phyloP scores from a whole-genome alignment of 2,888 invertebrate species.

The Antitype chi region DNA sequence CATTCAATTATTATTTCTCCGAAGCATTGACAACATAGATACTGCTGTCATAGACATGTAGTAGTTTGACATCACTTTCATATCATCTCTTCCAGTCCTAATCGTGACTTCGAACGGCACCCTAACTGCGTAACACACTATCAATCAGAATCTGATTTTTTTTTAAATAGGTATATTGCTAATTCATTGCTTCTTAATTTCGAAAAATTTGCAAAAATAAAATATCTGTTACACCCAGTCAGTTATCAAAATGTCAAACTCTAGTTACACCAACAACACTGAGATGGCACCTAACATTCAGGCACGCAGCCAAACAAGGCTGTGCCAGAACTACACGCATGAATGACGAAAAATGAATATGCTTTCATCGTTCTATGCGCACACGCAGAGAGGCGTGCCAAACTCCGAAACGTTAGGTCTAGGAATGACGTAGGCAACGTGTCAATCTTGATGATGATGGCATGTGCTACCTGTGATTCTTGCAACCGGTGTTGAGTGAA shows the following conservation, averaged over 20 bases:
- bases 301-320: conserved; percentile 59
- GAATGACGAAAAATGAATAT: conserved; percentile 62
- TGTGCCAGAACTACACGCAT: conserved; percentile 61
- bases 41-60: background rate
- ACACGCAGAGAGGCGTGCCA: conserved; percentile 29
- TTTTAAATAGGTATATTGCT: too few relatives aligned
- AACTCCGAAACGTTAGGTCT: conserved; percentile 26
- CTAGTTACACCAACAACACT: background rate
- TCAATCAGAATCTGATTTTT: too few relatives aligned
- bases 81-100: background rate
- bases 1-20: background rate
- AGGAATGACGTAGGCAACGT: conserved; percentile 25
- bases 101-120: background rate
- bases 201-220: background rate
- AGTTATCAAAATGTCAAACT: conserved; percentile 10
- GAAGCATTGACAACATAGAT: background rate
- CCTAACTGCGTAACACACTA: too few relatives aligned
- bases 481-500: background rate
- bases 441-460: background rate
- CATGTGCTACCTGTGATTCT: conserved; percentile 3
- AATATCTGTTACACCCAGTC: background rate
- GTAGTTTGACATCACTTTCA: background rate
- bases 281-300: conserved; percentile 31
- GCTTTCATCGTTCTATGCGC: conserved; percentile 54
- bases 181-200: too few relatives aligned